A percentile compares a stretch with the other conserved stretches of the same genome.
Conservation (phyloP, 2,888 invertebrate genomes). For the Erannis defoliaria region DNA sequence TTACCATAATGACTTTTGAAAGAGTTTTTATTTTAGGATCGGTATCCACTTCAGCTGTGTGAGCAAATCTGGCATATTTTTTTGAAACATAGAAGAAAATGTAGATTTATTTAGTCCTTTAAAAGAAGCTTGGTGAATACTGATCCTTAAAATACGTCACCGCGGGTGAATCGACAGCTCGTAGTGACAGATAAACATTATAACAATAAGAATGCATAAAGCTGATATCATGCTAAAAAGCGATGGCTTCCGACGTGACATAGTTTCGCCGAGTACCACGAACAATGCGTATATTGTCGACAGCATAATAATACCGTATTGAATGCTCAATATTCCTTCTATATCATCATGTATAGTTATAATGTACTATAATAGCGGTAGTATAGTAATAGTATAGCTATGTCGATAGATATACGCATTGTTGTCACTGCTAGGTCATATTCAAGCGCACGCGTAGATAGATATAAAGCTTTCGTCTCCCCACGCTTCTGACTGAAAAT, state of each 20-base stretch:
- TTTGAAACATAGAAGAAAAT: too few relatives aligned
- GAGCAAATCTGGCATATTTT: too few relatives aligned
- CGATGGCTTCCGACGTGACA: slow-evolving; percentile 17
- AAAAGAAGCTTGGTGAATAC: too few relatives aligned
- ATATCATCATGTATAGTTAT: neutral
- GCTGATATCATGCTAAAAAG: neutral
- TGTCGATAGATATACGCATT: slow-evolving; percentile 35
- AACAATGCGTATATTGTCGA: slow-evolving; percentile 29
- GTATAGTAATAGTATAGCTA: neutral
- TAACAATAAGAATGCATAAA: slow-evolving; percentile 8
- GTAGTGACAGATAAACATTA: neutral
- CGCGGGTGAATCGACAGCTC: neutral
- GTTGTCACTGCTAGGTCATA: slow-evolving; percentile 45
- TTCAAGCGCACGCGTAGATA: slow-evolving; percentile 58
- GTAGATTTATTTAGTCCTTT: too few relatives aligned
- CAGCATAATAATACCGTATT: neutral
- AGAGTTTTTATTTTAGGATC: too few relatives aligned
- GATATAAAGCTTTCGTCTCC: slow-evolving; percentile 39
- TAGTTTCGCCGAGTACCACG: slow-evolving; percentile 19
- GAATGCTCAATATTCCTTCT: neutral
- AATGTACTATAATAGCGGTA: neutral
- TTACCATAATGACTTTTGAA: too few relatives aligned
- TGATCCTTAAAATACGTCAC: too few relatives aligned
- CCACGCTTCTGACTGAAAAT: slow-evolving; percentile 39
- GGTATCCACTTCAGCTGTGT: too few relatives aligned